These are phyloP conservation scores for Tiliqua scincoides DNA, from an alignment of 2,113 vertebrate genomes.

Conservation along the genomic window DNA sequence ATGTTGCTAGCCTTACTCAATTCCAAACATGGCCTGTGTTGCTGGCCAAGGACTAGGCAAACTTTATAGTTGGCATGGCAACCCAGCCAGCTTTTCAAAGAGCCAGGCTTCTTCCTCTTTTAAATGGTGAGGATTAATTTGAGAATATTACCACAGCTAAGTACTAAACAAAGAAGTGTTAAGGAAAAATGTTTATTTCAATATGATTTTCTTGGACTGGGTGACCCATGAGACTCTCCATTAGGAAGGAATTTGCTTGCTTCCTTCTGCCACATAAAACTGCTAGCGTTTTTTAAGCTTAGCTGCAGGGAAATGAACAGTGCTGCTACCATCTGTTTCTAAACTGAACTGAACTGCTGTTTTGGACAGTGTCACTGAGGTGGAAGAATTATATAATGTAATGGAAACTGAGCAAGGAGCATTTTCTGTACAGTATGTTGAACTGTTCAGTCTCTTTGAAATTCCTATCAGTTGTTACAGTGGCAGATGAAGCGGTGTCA, in stretches of 20 bases:
- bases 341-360: not conserved
- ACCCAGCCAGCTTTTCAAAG: not conserved
- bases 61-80: not conserved
- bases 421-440: not conserved
- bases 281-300: not conserved
- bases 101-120: not conserved
- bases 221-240: not conserved
- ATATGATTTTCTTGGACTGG: not conserved
- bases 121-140: not conserved
- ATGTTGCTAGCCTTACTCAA: not conserved
- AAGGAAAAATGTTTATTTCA: slow-evolving; percentile 7
- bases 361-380: not conserved
- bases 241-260: slow-evolving; percentile 12
- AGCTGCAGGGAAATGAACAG: not conserved
- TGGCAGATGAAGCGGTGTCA: not conserved
- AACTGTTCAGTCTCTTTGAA: not conserved
- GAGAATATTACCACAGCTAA: not conserved
- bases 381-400: not conserved
- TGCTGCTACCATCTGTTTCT: not conserved
- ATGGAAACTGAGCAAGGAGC: not conserved
- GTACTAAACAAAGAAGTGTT: not conserved
- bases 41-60: not conserved
- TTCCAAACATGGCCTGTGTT: not conserved
- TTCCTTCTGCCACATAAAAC: not conserved
- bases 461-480: not conserved